These are phyloP conservation scores for Volucella zonaria DNA, from an alignment of 2,888 invertebrate genomes.

Conservation along the genomic window DNA sequence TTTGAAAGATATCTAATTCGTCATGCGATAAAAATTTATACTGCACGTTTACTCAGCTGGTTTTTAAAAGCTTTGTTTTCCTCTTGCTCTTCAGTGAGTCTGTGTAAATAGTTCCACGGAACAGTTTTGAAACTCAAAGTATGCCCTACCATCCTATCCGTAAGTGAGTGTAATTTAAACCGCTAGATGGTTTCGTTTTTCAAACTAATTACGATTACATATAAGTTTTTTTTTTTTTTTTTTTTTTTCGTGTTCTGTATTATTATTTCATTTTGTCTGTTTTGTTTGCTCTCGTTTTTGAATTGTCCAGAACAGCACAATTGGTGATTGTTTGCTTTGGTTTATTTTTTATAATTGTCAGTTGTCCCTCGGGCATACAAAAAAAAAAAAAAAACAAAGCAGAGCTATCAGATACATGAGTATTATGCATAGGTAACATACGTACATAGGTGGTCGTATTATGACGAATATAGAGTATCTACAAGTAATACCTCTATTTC, in stretches of 20 bases:
- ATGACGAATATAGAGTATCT: no score
- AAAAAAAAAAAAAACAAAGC: slow-evolving; percentile 16
- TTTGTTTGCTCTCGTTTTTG: slow-evolving; percentile 14
- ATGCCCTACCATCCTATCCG: background rate
- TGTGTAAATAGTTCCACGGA: no score
- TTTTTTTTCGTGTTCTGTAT: background rate
- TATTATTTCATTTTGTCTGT: no score
- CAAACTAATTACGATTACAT: slow-evolving; percentile 62
- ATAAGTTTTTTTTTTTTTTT: slow-evolving; percentile 46
- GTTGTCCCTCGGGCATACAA: slow-evolving; percentile 30
- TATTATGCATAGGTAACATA: no score
- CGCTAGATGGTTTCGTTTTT: slow-evolving; percentile 55
- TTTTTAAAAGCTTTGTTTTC: no score
- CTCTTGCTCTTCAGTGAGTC: no score
- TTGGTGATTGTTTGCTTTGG: slow-evolving; percentile 51
- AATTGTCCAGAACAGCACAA: slow-evolving; percentile 44
- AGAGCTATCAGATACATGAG: background rate
- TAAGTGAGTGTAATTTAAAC: slow-evolving; percentile 55
- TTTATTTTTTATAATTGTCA: slow-evolving; percentile 53
- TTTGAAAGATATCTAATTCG: no score
- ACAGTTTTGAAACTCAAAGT: background rate
- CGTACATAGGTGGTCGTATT: no score
- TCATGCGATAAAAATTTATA: no score
- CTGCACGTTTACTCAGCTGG: no score
- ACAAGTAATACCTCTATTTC: background rate